Percentiles rank a stretch among this genome's conserved stretches.
phyloP scores from a whole-genome alignment of 2,113 vertebrate genomes.

The Anarrhichthys ocellatus region DNA sequence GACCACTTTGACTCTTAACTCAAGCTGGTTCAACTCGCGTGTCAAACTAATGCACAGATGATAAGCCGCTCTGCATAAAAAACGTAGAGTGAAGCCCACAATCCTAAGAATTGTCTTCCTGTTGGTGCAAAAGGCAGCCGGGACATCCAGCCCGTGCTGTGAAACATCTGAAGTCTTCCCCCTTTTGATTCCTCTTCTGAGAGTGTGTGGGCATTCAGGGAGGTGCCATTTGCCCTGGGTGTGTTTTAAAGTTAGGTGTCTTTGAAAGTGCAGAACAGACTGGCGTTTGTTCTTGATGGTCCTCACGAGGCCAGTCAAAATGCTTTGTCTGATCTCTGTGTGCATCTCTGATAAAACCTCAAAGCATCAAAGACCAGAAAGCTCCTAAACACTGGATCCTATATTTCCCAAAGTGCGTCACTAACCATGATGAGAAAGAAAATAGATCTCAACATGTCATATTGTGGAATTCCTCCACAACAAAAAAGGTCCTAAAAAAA shows the following conservation, averaged over 20 bases:
- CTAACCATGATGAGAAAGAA: background rate
- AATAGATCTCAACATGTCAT: background rate
- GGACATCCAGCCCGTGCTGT: background rate
- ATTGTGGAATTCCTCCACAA: background rate
- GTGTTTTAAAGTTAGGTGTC: background rate
- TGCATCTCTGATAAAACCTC: background rate
- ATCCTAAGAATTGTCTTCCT: background rate
- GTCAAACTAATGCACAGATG: background rate
- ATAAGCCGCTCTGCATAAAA: background rate
- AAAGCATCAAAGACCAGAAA: background rate
- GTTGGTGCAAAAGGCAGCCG: slow-evolving; percentile 1
- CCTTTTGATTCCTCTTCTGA: slow-evolving; percentile 43
- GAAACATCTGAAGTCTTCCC: slow-evolving; percentile 24
- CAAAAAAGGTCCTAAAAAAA: background rate
- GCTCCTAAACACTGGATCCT: background rate
- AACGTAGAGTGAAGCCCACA: background rate
- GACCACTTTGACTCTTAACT: slow-evolving; percentile 10
- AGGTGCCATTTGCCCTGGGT: background rate
- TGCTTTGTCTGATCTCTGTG: slow-evolving; percentile 2
- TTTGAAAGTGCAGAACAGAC: slow-evolving; percentile 42
- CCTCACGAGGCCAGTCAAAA: slow-evolving; percentile 20
- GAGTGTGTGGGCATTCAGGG: slow-evolving; percentile 47
- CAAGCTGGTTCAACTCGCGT: background rate
- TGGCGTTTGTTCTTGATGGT: slow-evolving; percentile 31
- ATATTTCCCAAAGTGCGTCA: background rate